These are phyloP conservation scores for Paratrypauchen microcephalus DNA, from an alignment of 2,797 vertebrate genomes.

Conservation along the genomic window DNA sequence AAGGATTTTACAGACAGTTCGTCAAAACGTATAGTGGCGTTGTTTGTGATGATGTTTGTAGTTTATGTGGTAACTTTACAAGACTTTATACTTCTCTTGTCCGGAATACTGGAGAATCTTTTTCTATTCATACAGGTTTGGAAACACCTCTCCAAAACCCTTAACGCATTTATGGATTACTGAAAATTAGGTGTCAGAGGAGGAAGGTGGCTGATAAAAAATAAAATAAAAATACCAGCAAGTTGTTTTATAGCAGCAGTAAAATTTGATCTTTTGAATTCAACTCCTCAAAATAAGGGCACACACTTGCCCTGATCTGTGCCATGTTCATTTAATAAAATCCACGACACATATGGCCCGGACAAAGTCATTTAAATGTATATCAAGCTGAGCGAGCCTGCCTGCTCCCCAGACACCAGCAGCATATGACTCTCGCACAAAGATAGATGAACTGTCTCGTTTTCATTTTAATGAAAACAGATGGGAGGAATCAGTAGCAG, in stretches of 20 bases:
- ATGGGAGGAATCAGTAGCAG: conserved; percentile 47
- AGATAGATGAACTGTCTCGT: conserved; percentile 59
- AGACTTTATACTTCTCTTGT: too few species aligned
- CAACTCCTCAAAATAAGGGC: neutral
- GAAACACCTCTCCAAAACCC: neutral
- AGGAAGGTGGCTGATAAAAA: neutral
- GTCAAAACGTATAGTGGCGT: too few species aligned
- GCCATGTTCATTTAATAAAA: conserved; percentile 29
- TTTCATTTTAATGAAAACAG: conserved; percentile 68
- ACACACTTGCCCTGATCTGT: conserved; percentile 14
- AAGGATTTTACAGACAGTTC: too few species aligned
- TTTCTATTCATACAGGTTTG: too few species aligned
- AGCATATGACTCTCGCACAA: conserved; percentile 42
- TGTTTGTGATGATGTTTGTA: too few species aligned
- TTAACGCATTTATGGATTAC: neutral
- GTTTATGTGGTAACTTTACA: too few species aligned
- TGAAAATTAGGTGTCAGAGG: neutral
- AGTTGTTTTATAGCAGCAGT: neutral
- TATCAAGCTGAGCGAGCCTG: conserved; percentile 43
- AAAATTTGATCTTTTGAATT: neutral
- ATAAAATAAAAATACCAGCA: neutral
- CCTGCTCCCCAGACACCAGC: conserved; percentile 25
- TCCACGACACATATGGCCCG: conserved; percentile 8
- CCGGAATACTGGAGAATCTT: too few species aligned
- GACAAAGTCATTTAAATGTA: conserved; percentile 42